These are phyloP conservation scores for Cecropterus lyciades DNA, from an alignment of 1,140 invertebrate species.

Conservation along the genomic window DNA sequence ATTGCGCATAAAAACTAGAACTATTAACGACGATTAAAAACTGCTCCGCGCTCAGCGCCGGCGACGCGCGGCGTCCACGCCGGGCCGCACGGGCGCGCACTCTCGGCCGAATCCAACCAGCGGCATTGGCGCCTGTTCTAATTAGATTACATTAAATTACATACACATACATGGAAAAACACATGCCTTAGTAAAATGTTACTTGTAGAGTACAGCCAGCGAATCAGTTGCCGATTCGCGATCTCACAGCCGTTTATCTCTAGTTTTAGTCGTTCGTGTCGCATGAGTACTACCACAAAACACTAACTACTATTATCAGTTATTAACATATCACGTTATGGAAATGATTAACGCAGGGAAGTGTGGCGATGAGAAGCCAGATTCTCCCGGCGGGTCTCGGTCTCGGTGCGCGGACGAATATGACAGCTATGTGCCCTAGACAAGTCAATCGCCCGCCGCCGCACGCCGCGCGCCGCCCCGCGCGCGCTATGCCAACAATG, in stretches of 20 bases:
- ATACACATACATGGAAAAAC: not conserved
- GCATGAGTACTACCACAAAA: not conserved
- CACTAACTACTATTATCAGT: not conserved
- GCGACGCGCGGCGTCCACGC: not conserved
- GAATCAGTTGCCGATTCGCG: too few species aligned
- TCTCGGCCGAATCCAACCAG: not conserved
- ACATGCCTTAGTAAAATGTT: not conserved
- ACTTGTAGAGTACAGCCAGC: not conserved
- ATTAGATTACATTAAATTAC: not conserved
- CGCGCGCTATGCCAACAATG: not conserved
- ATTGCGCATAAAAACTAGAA: constrained; percentile 6
- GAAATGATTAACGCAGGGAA: not conserved
- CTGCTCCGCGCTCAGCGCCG: not conserved
- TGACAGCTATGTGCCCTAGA: not conserved
- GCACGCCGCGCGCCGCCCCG: too few species aligned
- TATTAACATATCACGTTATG: not conserved
- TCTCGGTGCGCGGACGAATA: not conserved
- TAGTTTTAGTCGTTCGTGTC: not conserved
- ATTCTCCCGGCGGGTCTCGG: not conserved
- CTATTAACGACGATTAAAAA: constrained; percentile 7
- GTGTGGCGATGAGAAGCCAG: not conserved
- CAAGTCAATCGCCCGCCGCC: too few species aligned
- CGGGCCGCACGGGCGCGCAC: too few species aligned
- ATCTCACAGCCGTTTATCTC: not conserved
- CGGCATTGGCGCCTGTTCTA: not conserved